Percentiles rank a stretch among this genome's conserved stretches.
Evolutionary conservation across 1,140 invertebrate species (phyloP).

Genomic region (Drosophila yakuba): DNA sequence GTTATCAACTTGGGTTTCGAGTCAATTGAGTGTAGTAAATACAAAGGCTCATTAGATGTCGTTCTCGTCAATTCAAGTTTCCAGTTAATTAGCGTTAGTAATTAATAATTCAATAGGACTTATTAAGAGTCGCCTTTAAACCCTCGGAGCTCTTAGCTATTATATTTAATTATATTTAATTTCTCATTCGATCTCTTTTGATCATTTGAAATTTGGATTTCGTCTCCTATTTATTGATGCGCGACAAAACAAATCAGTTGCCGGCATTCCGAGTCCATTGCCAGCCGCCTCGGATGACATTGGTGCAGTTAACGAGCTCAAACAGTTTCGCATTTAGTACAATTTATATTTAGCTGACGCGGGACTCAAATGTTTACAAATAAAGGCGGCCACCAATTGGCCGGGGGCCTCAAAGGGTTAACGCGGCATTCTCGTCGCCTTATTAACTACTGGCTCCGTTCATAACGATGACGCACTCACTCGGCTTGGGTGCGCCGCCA

Average conservation of each 20-base stretch:
- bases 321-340: slow-evolving; percentile 59
- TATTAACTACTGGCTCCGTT: background rate
- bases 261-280: slow-evolving; percentile 3
- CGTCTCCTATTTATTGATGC: slow-evolving; percentile 47
- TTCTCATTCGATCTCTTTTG: background rate
- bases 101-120: background rate
- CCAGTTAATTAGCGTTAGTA: slow-evolving; percentile 1
- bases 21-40: background rate
- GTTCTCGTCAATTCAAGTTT: background rate
- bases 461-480: slow-evolving; percentile 21
- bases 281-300: slow-evolving; percentile 4
- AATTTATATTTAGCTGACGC: slow-evolving; percentile 44
- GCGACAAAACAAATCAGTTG: slow-evolving; percentile 55
- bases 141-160: background rate
- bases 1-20: background rate
- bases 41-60: background rate
- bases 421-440: slow-evolving; percentile 13
- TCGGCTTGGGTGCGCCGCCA: slow-evolving; percentile 9
- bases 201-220: background rate
- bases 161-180: background rate
- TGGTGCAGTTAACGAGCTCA: slow-evolving; percentile 44
- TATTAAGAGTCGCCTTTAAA: background rate
- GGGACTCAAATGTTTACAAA: slow-evolving; percentile 45
- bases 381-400: slow-evolving; percentile 27
- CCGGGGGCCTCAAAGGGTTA: slow-evolving; percentile 29